Percentiles rank a stretch among this genome's conserved stretches.
Conservation (phyloP, 1,140 invertebrate genomes). For the Mizuhopecten yessoensis region DNA sequence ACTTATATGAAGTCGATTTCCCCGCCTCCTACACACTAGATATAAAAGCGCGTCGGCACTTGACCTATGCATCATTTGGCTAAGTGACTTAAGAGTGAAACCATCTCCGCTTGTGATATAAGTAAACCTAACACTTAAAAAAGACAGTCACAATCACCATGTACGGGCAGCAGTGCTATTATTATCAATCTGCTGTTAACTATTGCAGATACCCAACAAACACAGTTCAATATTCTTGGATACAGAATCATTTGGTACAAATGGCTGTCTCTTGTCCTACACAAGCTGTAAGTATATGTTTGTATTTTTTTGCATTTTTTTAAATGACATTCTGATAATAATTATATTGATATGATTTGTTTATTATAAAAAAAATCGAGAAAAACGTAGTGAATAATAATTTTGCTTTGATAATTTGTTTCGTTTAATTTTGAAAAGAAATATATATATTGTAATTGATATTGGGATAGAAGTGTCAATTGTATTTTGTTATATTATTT, state of each 20-base stretch:
- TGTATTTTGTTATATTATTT: not conserved
- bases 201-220: not conserved
- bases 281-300: constrained; percentile 51
- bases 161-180: not conserved
- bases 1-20: not conserved
- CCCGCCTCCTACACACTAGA: constrained; percentile 2
- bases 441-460: no score
- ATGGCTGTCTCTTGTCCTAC: constrained; percentile 47
- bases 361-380: not conserved
- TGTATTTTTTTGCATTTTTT: not conserved
- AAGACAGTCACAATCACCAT: not conserved
- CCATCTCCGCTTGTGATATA: not conserved
- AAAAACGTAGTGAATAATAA: not conserved
- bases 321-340: no score
- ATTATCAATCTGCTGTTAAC: constrained; percentile 10
- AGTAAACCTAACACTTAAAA: not conserved
- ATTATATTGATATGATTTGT: no score
- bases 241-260: constrained; percentile 32
- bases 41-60: not conserved
- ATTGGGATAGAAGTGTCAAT: no score
- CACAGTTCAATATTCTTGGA: constrained; percentile 25
- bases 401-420: not conserved
- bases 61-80: constrained; percentile 18
- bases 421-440: not conserved
- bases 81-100: constrained; percentile 38